phyloP scores from a whole-genome alignment of 2,888 invertebrate species.

The Cerastis rubricosa region DNA sequence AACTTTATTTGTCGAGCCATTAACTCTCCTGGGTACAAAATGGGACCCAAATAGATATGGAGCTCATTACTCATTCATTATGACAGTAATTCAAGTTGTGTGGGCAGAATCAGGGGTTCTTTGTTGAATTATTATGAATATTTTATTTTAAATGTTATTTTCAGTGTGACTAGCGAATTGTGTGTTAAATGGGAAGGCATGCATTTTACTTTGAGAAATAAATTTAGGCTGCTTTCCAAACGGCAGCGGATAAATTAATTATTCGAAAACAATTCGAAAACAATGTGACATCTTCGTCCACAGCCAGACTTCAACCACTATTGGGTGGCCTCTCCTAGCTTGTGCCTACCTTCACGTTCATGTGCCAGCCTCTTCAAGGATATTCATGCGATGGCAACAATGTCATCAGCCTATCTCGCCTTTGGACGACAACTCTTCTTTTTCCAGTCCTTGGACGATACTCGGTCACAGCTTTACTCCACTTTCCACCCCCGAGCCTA shows the following conservation, averaged over 20 bases:
- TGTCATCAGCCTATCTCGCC: too few relatives aligned
- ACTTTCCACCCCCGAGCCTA: too few relatives aligned
- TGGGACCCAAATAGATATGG: constrained; percentile 54
- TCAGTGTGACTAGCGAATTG: not conserved
- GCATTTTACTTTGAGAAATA: not conserved
- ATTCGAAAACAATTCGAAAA: not conserved
- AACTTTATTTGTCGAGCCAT: constrained; percentile 56
- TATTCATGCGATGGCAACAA: too few relatives aligned
- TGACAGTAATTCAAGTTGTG: constrained; percentile 50
- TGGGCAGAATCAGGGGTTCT: constrained; percentile 16
- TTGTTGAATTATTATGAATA: constrained; percentile 1
- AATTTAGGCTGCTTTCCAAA: not conserved
- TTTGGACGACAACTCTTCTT: too few relatives aligned
- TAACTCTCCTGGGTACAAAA: constrained; percentile 40
- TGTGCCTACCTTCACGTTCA: too few relatives aligned
- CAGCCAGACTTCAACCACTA: too few relatives aligned
- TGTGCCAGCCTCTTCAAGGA: too few relatives aligned
- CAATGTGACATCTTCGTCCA: too few relatives aligned
- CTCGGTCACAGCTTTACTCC: too few relatives aligned
- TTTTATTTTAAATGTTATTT: constrained; percentile 11
- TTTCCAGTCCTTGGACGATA: too few relatives aligned
- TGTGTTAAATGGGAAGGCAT: not conserved
- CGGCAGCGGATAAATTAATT: too few relatives aligned
- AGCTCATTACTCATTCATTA: constrained; percentile 59
- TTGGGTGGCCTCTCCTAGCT: too few relatives aligned